Evolutionary conservation across 2,888 invertebrate genomes (phyloP), one percentile per base, ranked within the genome.

Genomic region (Eupithecia abbreviata): DNA sequence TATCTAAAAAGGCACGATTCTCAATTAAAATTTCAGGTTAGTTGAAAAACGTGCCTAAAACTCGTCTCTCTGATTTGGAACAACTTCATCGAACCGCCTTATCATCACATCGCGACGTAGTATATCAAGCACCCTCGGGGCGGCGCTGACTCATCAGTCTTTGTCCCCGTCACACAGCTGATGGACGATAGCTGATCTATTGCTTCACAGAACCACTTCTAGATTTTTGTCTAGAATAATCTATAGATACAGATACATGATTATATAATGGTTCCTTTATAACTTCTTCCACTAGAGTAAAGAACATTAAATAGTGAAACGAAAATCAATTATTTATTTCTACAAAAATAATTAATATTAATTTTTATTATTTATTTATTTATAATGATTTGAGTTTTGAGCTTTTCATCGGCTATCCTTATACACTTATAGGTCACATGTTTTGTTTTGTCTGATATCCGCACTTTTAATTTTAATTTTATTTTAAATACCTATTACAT

Each of bases 141-240:
- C 62, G 3, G 80, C 55, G 79, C 80, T 79, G 80, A 81, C 51
- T 82, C 81, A 80, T 79, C 81, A 73, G 65, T 75, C 72, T 58
- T 72, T 49, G n/a, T n/a, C 73, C 73, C 78, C 68, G 6, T 18
- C n/a, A 15, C n/a, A 30, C 43, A 74, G 78, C 72, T 70, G 30
- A 73, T 18, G 43, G 45, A 43, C 0, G 7, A n/a, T 66, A 72
- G 68, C 75, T 71, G 45, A 42, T 66, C 66, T 66, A 42, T 66
- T 66, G 7, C 18, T 2, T 58, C 9, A 18, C 58, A 10, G 9
- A 12, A 12, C 3, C 10, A 30, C 30, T 62, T 62, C 10, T 58
- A 58, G 18, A 58, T 58, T n/a, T 7, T 51, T 51, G 4, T 13
- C 49, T 43, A 2, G 10, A 13, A 13, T 15, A 51, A 51, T 51